Conservation (phyloP, 2,888 invertebrate genomes). For the Lumbricus terrestris region DNA sequence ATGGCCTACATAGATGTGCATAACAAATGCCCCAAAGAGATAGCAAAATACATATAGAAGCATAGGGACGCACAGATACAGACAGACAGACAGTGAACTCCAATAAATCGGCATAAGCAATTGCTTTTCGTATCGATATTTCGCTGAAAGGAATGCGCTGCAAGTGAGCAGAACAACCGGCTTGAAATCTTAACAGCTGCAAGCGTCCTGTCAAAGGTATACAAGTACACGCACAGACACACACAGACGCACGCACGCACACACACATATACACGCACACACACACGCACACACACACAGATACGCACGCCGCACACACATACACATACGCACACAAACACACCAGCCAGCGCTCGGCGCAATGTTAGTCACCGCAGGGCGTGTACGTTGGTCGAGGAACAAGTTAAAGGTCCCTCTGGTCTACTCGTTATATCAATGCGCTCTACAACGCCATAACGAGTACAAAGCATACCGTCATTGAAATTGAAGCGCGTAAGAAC, state of each 20-base stretch:
- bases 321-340: too few relatives aligned
- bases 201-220: neutral
- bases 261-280: too few relatives aligned
- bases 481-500: too few relatives aligned
- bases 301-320: too few relatives aligned
- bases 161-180: neutral
- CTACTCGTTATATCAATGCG: neutral
- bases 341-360: neutral
- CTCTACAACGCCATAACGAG: neutral
- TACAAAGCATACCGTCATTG: neutral
- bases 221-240: too few relatives aligned
- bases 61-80: too few relatives aligned
- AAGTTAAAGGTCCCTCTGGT: neutral
- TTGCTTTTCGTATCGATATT: conserved; percentile 3
- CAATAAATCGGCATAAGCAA: neutral
- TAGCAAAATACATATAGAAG: too few relatives aligned
- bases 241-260: too few relatives aligned
- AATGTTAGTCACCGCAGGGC: neutral
- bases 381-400: neutral
- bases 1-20: too few relatives aligned
- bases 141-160: neutral
- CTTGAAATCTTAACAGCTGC: neutral
- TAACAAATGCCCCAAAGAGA: too few relatives aligned
- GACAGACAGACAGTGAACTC: neutral
- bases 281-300: too few relatives aligned